Percentiles rank a stretch among this genome's conserved stretches.
phyloP scores from a whole-genome alignment of 2,113 vertebrate species.

The Psephotus haematonotus region DNA sequence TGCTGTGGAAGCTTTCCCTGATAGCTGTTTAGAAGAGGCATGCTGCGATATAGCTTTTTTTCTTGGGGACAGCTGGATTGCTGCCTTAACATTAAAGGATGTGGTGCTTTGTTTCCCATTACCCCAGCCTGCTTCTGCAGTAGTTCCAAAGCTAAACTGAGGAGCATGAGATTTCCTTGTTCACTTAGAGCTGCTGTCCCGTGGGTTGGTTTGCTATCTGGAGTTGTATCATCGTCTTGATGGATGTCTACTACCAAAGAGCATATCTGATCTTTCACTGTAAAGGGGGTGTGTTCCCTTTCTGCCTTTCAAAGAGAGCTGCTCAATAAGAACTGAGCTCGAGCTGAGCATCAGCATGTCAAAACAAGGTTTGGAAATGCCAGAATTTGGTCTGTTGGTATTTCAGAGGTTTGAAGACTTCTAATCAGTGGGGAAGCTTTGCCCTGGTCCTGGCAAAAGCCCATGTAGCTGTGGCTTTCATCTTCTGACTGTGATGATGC shows the following conservation, averaged over 20 bases:
- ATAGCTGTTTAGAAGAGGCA: not conserved
- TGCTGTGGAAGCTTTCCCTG: not conserved
- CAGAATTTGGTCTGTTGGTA: not conserved
- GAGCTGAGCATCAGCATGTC: not conserved
- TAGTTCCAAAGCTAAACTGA: not conserved
- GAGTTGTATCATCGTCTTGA: not conserved
- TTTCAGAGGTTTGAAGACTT: not conserved
- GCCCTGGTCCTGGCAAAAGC: not conserved
- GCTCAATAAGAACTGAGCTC: not conserved
- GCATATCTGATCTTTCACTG: accelerated
- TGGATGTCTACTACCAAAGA: not conserved
- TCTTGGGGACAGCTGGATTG: not conserved
- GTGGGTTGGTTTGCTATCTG: not conserved
- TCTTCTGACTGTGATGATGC: not conserved
- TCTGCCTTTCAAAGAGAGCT: not conserved
- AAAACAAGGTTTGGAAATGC: not conserved
- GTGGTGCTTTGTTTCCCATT: not conserved
- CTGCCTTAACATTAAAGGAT: accelerated
- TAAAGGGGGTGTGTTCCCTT: not conserved
- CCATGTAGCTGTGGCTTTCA: not conserved
- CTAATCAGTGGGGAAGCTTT: not conserved
- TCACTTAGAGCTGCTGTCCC: not conserved
- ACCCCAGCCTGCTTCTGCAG: not conserved
- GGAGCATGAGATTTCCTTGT: not conserved
- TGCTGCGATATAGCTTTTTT: not conserved